These are phyloP conservation scores for Amazona finschi DNA, from an alignment of 2,797 vertebrate genomes.

Conservation along the genomic window DNA sequence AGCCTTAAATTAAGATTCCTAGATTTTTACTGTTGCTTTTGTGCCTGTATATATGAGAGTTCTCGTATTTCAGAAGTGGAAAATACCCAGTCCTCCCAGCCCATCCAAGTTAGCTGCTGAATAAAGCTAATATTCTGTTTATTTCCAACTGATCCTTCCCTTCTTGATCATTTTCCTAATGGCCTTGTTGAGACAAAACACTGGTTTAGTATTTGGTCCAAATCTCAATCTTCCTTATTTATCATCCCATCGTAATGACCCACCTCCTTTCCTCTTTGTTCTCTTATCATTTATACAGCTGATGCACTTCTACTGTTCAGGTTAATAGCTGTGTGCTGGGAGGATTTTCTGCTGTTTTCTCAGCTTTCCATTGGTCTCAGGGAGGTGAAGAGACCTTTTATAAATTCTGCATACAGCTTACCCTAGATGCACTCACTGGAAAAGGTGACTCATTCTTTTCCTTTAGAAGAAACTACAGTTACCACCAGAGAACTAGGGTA, in stretches of 20 bases:
- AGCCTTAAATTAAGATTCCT: not conserved
- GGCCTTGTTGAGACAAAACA: not conserved
- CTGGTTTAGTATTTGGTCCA: not conserved
- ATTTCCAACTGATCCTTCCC: not conserved
- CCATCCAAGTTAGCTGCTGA: not conserved
- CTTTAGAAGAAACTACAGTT: not conserved
- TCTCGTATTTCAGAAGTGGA: not conserved
- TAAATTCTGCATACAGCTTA: not conserved
- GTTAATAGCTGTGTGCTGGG: not conserved
- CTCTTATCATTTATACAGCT: not conserved
- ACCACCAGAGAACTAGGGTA: not conserved
- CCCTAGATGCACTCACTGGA: not conserved
- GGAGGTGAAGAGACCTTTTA: not conserved
- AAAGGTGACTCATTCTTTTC: not conserved
- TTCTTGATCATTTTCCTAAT: not conserved
- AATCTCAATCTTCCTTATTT: not conserved
- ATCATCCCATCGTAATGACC: not conserved
- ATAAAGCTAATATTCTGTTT: not conserved
- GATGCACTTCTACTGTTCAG: not conserved
- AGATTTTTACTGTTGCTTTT: not conserved
- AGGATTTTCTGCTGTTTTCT: not conserved
- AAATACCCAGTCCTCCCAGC: not conserved
- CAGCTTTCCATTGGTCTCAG: not conserved
- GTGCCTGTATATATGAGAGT: not conserved
- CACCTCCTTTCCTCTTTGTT: not conserved